These are phyloP conservation scores for Ceratoteleas bidentatus DNA, from an alignment of 1,140 invertebrate species.

Conservation along the genomic window DNA sequence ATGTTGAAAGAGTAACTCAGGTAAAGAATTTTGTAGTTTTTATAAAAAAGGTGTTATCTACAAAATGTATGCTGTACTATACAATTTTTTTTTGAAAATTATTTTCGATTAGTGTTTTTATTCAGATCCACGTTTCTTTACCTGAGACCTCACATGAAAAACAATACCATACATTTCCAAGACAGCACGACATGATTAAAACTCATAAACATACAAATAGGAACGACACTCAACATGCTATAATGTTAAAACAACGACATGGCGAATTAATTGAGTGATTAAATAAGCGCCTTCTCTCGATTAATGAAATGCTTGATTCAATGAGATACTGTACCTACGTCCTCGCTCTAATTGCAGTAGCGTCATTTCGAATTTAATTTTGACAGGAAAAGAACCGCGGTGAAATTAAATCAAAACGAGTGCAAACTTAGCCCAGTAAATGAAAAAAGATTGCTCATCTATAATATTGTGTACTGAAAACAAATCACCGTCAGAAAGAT, in stretches of 20 bases:
- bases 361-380: constrained; percentile 12
- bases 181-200: neutral
- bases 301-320: constrained; percentile 24
- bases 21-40: too few species aligned
- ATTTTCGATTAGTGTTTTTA: too few species aligned
- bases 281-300: constrained; percentile 34
- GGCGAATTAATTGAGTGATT: constrained; percentile 39
- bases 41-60: too few species aligned
- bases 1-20: too few species aligned
- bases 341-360: constrained; percentile 29
- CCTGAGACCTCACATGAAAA: neutral
- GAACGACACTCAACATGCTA: constrained; percentile 44
- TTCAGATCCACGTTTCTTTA: too few species aligned
- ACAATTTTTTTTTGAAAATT: too few species aligned
- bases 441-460: too few species aligned
- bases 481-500: too few species aligned
- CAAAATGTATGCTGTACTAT: too few species aligned
- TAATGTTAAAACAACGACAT: constrained; percentile 25
- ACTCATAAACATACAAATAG: constrained; percentile 1
- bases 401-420: neutral
- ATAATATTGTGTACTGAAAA: too few species aligned
- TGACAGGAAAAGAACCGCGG: constrained; percentile 8
- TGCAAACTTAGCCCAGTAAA: too few species aligned
- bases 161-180: too few species aligned
- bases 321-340: constrained; percentile 44